Percentiles rank a stretch among this genome's conserved stretches.
Conservation (phyloP, 1,140 invertebrate genomes). For the Samia ricini region DNA sequence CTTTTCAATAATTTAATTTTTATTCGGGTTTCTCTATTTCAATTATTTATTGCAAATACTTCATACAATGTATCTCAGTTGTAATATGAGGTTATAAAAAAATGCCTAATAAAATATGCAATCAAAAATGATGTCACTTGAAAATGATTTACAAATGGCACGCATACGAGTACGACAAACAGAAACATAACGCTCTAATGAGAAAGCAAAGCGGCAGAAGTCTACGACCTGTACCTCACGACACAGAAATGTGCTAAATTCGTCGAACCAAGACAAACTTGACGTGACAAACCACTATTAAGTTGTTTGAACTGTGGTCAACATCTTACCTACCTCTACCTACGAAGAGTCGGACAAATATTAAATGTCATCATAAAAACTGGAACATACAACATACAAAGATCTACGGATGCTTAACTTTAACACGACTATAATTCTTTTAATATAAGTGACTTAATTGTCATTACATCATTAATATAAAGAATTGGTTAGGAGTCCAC, state of each 20-base stretch:
- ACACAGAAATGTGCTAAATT: slow-evolving; percentile 66
- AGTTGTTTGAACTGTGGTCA: slow-evolving; percentile 52
- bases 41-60: too few species aligned
- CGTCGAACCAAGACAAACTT: slow-evolving; percentile 47
- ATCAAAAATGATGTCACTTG: not conserved
- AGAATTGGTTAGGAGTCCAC: not conserved
- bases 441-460: slow-evolving; percentile 10
- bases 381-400: slow-evolving; percentile 8
- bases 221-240: slow-evolving; percentile 53
- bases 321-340: slow-evolving; percentile 22
- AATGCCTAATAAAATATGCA: not conserved
- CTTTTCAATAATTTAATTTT: too few species aligned
- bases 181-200: slow-evolving; percentile 69
- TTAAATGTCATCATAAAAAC: slow-evolving; percentile 32
- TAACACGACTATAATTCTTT: slow-evolving; percentile 1
- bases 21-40: too few species aligned
- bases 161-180: slow-evolving; percentile 11
- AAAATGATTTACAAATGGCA: not conserved
- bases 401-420: not conserved
- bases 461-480: slow-evolving; percentile 7
- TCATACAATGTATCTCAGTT: too few species aligned
- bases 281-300: slow-evolving; percentile 59
- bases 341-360: slow-evolving; percentile 30
- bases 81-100: too few species aligned
- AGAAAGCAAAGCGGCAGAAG: slow-evolving; percentile 54